phyloP scores from a whole-genome alignment of 2,888 invertebrate species.

The Noctua pronuba region DNA sequence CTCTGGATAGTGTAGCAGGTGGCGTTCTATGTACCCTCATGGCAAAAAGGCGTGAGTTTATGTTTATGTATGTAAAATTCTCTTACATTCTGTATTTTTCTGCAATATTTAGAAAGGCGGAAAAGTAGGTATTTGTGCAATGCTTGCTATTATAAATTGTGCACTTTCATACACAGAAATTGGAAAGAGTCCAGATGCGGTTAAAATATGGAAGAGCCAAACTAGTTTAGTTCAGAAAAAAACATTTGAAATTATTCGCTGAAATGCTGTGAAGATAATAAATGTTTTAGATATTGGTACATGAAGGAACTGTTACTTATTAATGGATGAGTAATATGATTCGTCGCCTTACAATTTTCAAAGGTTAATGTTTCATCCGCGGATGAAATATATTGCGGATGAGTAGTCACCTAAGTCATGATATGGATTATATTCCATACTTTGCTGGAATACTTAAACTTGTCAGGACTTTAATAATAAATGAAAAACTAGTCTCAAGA shows the following conservation, averaged over 20 bases:
- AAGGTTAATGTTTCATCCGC: too few relatives aligned
- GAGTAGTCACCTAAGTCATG: too few relatives aligned
- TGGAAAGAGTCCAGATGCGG: constrained; percentile 69
- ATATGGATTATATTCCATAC: not conserved
- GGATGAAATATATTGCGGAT: too few relatives aligned
- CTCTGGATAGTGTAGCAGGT: not conserved
- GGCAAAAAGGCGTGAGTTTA: not conserved
- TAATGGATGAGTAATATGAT: too few relatives aligned
- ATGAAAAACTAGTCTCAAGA: not conserved
- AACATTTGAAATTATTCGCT: constrained; percentile 24
- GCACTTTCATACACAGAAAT: constrained; percentile 68
- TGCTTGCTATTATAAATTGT: constrained; percentile 68
- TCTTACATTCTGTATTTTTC: constrained; percentile 11
- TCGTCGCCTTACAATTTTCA: too few relatives aligned
- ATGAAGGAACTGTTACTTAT: not conserved
- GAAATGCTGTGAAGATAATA: constrained; percentile 1
- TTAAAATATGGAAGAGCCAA: constrained; percentile 63
- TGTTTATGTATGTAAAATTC: not conserved
- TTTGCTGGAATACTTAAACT: not conserved
- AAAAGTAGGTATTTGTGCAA: constrained; percentile 56
- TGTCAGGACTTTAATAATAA: not conserved
- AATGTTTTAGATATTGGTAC: not conserved
- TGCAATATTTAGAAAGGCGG: constrained; percentile 9
- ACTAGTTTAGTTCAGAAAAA: constrained; percentile 37
- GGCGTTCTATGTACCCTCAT: not conserved